Base-by-base conservation (phyloP, 2,113 vertebrate genomes). In the Corythoichthys intestinalis region DNA sequence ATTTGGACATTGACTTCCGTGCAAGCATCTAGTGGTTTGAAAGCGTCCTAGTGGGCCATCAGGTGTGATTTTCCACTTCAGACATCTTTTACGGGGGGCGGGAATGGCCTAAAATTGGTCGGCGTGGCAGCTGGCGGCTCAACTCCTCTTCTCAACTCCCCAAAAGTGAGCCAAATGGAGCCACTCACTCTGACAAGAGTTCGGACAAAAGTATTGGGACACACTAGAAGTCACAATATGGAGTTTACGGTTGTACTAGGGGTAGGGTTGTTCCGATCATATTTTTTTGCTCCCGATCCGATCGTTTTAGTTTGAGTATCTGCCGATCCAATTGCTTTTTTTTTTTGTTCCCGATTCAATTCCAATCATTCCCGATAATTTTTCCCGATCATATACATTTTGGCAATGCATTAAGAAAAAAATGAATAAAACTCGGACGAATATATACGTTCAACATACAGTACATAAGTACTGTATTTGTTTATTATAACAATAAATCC, bases 31-130 rank as follows among this genome's bases (percentile, higher is more conserved):
- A 71, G 77, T 63, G 66, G 72, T 70, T 86, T 83, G 70, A 86
- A 85, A 87, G 85, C 83, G 56, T 58, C 37, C 79, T 75, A 73
- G 81, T 78, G 80, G 76, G 67, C 83, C 81, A 84, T 88, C 83
- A 86, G 83, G 76, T 75, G 78, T 73, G 77, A 89, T 89, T 86
- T 87, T 86, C 80, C 84, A 85, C 83, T 87, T 86, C 84, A 84
- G 78, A 83, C 82, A 58, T 69, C 59, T 74, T 85, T 82, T 85
- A 79, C 60, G 52, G 17, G 10, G 28, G 54, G 28, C 12, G 61
- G 65, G 50, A 73, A 79, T 82, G 70, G 80, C 68, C 82, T 82
- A 73, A 81, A 88, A 86, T 84, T 85, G 81, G 78, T 78, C 84
- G 73, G 78, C 75, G 46, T 77, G 68, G 83, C 76, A 71, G 78